Base-by-base conservation (phyloP, 2,113 vertebrate genomes). In the Edolisoma coerulescens region DNA sequence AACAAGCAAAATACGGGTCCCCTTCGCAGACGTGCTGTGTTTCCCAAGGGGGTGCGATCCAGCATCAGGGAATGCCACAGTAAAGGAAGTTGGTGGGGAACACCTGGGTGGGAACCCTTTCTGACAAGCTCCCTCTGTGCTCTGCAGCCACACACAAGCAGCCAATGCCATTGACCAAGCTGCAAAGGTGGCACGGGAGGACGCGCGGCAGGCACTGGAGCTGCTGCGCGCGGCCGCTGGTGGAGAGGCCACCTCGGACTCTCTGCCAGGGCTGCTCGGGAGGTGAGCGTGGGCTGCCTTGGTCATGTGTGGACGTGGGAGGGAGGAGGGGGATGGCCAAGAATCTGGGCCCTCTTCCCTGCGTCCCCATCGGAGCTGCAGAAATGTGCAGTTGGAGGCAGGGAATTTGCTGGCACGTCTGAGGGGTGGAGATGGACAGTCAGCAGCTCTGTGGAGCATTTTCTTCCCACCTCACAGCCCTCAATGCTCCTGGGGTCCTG, bases 71-170 rank as follows among this genome's bases (percentile, higher is more conserved):
- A 50, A 28, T 11, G 4, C 41, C 75, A 6, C 2, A 1, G 5
- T 3, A 9, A 17, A 22, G 30, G n/a, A 44, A 44, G 19, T 0
- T 7, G 45, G 32, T 41, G 63, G 56, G 50, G 63, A 17, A 27
- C 33, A 17, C 9, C 17, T 0, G 0, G 10, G 18, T 22, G 49
- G 32, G n/a, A 65, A 3, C 8, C 39, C 19, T 78, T 83, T 64
- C 26, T 78, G 82, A 81, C 3, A 13, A 68, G 11, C 5, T 9
- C 7, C 1, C 17, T 69, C 44, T 39, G 42, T 88, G 59, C 74
- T 16, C 95, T 85, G 61, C 96, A 99, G 99, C 87, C 99, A 99
- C 12, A 41, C 90, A 3, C 96, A 94, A 7, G 96, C 97, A 0
- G 98, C 99, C 13, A 94, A 47, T 27, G 45, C 49, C 9, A 96